Evolutionary conservation across 2,888 invertebrate genomes (phyloP).

Genomic region (Machimus atricapillus): DNA sequence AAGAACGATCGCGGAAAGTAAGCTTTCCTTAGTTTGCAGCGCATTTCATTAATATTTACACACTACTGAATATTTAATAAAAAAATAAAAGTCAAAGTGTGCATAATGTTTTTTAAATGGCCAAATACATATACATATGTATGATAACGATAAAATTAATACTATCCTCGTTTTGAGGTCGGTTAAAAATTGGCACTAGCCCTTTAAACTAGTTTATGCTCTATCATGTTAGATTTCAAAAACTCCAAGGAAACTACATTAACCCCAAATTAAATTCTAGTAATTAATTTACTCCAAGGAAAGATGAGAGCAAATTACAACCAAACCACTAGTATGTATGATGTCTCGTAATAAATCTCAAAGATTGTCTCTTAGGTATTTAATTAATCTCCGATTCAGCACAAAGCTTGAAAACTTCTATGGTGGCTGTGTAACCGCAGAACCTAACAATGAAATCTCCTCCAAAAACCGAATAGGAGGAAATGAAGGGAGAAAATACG

Average conservation of each 20-base stretch:
- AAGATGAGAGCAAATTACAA: not conserved
- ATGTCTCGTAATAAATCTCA: not conserved
- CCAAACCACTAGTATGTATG: not conserved
- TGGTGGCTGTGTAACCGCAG: not conserved
- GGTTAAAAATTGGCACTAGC: too few species aligned
- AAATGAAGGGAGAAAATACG: not conserved
- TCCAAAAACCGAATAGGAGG: not conserved
- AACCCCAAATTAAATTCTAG: not conserved
- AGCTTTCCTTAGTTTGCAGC: too few species aligned
- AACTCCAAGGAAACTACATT: not conserved
- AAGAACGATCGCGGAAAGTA: too few species aligned
- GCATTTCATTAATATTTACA: too few species aligned
- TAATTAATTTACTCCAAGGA: not conserved
- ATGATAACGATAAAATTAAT: too few species aligned
- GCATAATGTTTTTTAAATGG: too few species aligned
- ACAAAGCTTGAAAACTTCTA: not conserved
- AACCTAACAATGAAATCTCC: not conserved
- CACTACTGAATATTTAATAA: too few species aligned
- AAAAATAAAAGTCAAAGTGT: too few species aligned
- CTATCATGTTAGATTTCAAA: not conserved
- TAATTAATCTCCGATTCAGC: not conserved
- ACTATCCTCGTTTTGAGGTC: too few species aligned
- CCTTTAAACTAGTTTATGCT: too few species aligned
- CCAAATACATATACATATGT: too few species aligned
- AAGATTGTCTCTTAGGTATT: not conserved